Conservation (phyloP, 2,113 vertebrate genomes). For the Sminthopsis crassicaudata region DNA sequence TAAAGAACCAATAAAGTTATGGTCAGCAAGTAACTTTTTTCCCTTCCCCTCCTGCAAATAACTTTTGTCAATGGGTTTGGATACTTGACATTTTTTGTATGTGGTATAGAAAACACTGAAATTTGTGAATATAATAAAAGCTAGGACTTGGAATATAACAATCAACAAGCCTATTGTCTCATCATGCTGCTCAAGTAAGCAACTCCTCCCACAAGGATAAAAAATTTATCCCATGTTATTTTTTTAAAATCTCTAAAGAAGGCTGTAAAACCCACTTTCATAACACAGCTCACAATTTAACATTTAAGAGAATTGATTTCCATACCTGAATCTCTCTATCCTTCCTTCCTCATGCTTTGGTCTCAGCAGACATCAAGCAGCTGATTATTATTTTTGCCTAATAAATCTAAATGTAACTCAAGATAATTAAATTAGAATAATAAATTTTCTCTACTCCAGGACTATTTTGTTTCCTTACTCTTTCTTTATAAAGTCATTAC, state of each 20-base stretch:
- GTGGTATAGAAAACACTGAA: background rate
- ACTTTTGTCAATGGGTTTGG: background rate
- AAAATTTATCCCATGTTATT: too few relatives aligned
- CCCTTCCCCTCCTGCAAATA: background rate
- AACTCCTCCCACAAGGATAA: background rate
- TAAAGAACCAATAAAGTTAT: background rate
- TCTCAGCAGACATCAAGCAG: background rate
- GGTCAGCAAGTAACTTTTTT: background rate
- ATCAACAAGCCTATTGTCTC: background rate
- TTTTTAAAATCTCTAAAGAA: background rate
- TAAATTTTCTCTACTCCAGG: background rate
- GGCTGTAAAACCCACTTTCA: background rate
- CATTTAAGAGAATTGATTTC: background rate
- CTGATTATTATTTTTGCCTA: background rate
- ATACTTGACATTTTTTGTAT: background rate
- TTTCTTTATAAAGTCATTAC: slow-evolving; percentile 15
- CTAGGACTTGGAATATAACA: background rate
- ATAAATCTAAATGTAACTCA: background rate
- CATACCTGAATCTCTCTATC: background rate
- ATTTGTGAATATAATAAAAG: background rate
- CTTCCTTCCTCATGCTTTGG: slow-evolving; percentile 3
- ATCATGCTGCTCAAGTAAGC: background rate
- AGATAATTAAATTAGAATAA: background rate
- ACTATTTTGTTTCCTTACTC: background rate
- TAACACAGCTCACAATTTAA: background rate